A percentile compares a stretch with the other conserved stretches of the same genome.
Evolutionary conservation across 1,140 invertebrate genomes (phyloP).

Genomic region (Phenacoccus solenopsis): DNA sequence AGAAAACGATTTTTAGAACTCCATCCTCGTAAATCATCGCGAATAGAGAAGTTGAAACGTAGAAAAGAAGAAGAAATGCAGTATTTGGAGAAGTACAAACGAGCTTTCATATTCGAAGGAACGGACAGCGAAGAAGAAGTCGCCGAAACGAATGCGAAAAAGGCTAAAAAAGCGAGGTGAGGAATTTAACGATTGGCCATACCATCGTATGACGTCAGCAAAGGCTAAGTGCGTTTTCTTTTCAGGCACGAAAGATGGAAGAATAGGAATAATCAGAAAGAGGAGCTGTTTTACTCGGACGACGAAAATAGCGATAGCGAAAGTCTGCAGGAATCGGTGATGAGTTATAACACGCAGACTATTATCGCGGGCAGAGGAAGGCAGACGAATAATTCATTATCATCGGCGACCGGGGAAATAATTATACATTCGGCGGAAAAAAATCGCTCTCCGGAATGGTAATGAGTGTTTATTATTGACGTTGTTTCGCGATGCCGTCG

Average conservation of each 20-base stretch:
- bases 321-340: constrained; percentile 18
- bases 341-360: background rate
- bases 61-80: constrained; percentile 29
- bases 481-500: too few relatives aligned
- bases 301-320: constrained; percentile 18
- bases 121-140: background rate
- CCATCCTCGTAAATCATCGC: constrained; percentile 35
- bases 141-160: background rate
- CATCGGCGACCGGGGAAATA: constrained; percentile 67
- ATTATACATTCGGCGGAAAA: constrained; percentile 46
- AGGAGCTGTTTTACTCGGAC: background rate
- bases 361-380: constrained; percentile 37
- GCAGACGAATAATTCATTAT: constrained; percentile 76
- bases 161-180: background rate
- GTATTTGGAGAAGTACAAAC: constrained; percentile 17
- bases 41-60: constrained; percentile 34
- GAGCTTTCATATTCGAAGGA: background rate
- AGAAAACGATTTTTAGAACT: constrained; percentile 35
- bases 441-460: background rate
- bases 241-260: constrained; percentile 5
- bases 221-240: background rate
- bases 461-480: too few relatives aligned
- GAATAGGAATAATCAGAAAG: constrained; percentile 4
- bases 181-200: too few relatives aligned
- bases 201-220: too few relatives aligned